Percentiles rank a stretch among this genome's conserved stretches.
Conservation (phyloP, 2,888 invertebrate species). For the Polydrusus tereticollis region DNA sequence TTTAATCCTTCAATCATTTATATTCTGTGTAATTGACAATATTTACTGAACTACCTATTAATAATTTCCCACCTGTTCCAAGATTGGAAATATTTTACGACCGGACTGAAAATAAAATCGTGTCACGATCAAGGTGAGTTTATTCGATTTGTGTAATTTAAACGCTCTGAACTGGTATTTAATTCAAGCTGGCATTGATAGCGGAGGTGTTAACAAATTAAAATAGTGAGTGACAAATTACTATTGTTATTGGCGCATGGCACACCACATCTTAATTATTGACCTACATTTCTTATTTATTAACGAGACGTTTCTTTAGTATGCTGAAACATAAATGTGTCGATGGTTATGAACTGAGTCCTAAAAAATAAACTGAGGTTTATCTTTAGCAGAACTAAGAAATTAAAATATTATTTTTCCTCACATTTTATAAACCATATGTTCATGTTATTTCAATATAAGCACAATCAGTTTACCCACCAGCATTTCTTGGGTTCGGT, state of each 20-base stretch:
- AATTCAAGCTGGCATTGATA: slow-evolving; percentile 22
- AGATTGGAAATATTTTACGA: slow-evolving; percentile 6
- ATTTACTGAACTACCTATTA: background rate
- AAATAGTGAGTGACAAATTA: slow-evolving; percentile 26
- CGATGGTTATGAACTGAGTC: no score
- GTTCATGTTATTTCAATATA: no score
- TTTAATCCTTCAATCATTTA: no score
- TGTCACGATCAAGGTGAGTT: slow-evolving; percentile 41
- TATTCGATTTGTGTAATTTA: slow-evolving; percentile 24
- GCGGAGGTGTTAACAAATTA: slow-evolving; percentile 19
- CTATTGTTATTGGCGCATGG: slow-evolving; percentile 12
- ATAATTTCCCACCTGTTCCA: no score
- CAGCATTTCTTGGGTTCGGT: no score
- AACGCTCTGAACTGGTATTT: slow-evolving; percentile 25
- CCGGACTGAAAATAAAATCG: slow-evolving; percentile 32
- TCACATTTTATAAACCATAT: no score
- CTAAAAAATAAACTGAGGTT: no score
- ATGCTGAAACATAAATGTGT: background rate
- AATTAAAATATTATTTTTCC: no score
- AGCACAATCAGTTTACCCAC: no score
- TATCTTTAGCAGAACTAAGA: no score
- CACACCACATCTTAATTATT: background rate
- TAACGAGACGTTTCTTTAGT: background rate
- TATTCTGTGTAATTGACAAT: no score
- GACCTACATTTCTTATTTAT: slow-evolving; percentile 5